Percentiles rank a stretch among this genome's conserved stretches.
These are phyloP conservation scores for Pelagia noctiluca DNA, from an alignment of 30 jellyfish, hydroid and myxozoan genomes.

Conservation along the genomic window DNA sequence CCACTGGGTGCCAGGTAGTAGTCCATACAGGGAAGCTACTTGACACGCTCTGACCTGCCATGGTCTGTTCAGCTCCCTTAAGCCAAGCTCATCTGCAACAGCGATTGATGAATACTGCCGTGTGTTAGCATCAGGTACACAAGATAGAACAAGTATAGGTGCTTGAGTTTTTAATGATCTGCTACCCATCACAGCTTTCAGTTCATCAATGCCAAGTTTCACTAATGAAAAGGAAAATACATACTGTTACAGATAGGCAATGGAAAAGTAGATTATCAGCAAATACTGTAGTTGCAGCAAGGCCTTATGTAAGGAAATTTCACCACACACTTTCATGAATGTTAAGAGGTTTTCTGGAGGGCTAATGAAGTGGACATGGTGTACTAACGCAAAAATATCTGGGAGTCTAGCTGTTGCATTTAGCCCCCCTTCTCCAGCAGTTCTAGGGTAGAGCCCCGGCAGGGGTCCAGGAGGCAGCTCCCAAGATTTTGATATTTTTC, in stretches of 20 bases:
- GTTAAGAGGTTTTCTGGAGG: too few relatives aligned
- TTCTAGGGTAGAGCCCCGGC: too few relatives aligned
- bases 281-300: too few relatives aligned
- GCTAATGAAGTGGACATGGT: too few relatives aligned
- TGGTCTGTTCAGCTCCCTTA: slow-evolving; percentile 74
- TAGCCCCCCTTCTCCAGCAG: too few relatives aligned
- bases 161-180: slow-evolving; percentile 89
- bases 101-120: slow-evolving; percentile 50
- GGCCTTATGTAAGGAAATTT: too few relatives aligned
- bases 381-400: too few relatives aligned
- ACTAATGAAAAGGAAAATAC: slow-evolving; percentile 48
- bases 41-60: slow-evolving; percentile 97
- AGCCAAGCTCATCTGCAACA: slow-evolving; percentile 79
- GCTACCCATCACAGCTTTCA: slow-evolving; percentile 80
- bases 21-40: slow-evolving; percentile 79
- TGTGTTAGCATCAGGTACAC: slow-evolving; percentile 65
- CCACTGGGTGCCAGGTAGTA: slow-evolving; percentile 93
- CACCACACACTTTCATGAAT: too few relatives aligned
- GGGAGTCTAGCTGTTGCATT: too few relatives aligned
- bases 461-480: too few relatives aligned
- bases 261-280: too few relatives aligned
- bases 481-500: too few relatives aligned
- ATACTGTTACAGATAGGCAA: background rate
- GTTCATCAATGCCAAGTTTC: slow-evolving; percentile 72
- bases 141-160: slow-evolving; percentile 90